Percentiles rank a stretch among this genome's conserved stretches.
phyloP scores from a whole-genome alignment of 2,888 invertebrate species.

The Antheraea yamamai region DNA sequence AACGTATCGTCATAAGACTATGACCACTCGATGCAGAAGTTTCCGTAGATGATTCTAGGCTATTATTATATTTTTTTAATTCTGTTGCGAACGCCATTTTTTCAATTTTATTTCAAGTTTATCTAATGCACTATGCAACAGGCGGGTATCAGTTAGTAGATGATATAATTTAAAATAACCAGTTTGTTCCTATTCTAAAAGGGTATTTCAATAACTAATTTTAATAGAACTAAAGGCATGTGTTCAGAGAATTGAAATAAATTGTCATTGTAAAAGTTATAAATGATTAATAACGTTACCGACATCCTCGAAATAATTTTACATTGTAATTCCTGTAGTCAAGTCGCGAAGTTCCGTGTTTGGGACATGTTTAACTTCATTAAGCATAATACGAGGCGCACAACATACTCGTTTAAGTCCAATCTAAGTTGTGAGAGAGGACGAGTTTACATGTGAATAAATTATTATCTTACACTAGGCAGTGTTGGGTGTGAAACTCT shows the following conservation, averaged over 20 bases:
- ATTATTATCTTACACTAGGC: slow-evolving; percentile 74
- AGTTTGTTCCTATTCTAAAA: too few relatives aligned
- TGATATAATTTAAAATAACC: too few relatives aligned
- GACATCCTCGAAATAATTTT: slow-evolving; percentile 42
- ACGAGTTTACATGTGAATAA: slow-evolving; percentile 79
- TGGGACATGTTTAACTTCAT: slow-evolving; percentile 79
- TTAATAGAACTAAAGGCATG: neutral
- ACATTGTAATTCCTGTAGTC: slow-evolving; percentile 55
- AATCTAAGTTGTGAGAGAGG: slow-evolving; percentile 77
- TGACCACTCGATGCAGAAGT: too few relatives aligned
- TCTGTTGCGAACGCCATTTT: too few relatives aligned
- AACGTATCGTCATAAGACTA: too few relatives aligned
- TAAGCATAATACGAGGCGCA: slow-evolving; percentile 73
- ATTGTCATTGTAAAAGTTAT: slow-evolving; percentile 26
- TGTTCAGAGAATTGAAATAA: neutral
- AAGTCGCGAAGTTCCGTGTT: slow-evolving; percentile 59
- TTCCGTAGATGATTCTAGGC: too few relatives aligned
- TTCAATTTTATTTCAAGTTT: too few relatives aligned
- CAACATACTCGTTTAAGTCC: slow-evolving; percentile 81
- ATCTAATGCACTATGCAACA: too few relatives aligned
- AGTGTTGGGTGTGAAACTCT: slow-evolving; percentile 51
- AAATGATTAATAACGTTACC: slow-evolving; percentile 35
- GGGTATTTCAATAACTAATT: too few relatives aligned
- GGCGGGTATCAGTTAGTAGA: too few relatives aligned
- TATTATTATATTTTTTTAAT: too few relatives aligned